Conservation (phyloP, 1,140 invertebrate species). For the Odontomachus brunneus region DNA sequence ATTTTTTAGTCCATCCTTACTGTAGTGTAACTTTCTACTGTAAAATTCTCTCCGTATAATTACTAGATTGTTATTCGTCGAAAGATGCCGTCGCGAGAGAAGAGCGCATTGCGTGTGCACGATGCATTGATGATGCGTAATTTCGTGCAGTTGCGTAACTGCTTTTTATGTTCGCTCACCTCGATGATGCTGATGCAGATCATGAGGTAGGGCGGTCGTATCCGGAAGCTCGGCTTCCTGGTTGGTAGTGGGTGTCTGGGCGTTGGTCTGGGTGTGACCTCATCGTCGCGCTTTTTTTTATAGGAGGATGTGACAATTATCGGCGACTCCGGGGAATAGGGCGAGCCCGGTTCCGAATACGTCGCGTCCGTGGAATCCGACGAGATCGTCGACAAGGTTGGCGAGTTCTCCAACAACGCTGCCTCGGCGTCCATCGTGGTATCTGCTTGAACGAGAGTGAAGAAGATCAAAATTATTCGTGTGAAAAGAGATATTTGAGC, state of each 20-base stretch:
- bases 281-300: conserved; percentile 76
- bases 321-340: conserved; percentile 74
- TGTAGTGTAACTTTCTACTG: too few relatives aligned
- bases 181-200: conserved; percentile 84
- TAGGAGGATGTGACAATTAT: conserved; percentile 76
- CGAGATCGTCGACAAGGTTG: conserved; percentile 81
- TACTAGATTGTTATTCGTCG: too few relatives aligned
- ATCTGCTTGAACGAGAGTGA: conserved; percentile 62
- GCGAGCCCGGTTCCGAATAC: conserved; percentile 75
- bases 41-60: too few relatives aligned
- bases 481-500: background rate
- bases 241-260: conserved; percentile 73
- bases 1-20: too few relatives aligned
- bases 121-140: background rate
- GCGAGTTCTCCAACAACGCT: conserved; percentile 81
- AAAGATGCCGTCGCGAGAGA: too few relatives aligned
- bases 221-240: conserved; percentile 82
- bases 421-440: conserved; percentile 82
- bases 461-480: background rate
- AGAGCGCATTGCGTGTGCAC: background rate
- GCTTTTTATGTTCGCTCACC: conserved; percentile 67
- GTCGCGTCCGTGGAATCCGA: conserved; percentile 79
- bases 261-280: conserved; percentile 75
- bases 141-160: background rate
- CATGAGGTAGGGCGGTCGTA: conserved; percentile 84